Conservation (phyloP, 2,797 vertebrate species). For the Lepidocolaptes lacrymiger region DNA sequence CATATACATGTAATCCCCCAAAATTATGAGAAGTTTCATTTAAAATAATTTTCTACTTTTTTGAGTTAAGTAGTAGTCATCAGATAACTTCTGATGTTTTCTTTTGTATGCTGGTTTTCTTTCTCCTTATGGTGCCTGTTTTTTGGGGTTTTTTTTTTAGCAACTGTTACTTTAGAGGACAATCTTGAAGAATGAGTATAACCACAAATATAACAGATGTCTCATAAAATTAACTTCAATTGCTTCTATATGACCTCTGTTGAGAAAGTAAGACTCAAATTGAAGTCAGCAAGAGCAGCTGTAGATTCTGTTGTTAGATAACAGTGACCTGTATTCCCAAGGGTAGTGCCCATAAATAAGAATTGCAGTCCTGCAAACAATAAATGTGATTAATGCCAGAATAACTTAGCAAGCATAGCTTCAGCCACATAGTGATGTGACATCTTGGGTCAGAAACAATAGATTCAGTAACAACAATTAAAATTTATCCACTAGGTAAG, state of each 20-base stretch:
- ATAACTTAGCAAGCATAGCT: slow-evolving; percentile 72
- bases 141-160: slow-evolving; percentile 32
- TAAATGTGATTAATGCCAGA: slow-evolving; percentile 77
- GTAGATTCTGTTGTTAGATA: slow-evolving; percentile 70
- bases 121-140: background rate
- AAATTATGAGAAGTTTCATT: background rate
- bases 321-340: slow-evolving; percentile 74
- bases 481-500: slow-evolving; percentile 20
- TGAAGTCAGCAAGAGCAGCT: slow-evolving; percentile 71
- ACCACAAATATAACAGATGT: slow-evolving; percentile 76
- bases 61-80: background rate
- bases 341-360: slow-evolving; percentile 66
- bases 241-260: slow-evolving; percentile 76
- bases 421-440: slow-evolving; percentile 63
- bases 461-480: slow-evolving; percentile 45
- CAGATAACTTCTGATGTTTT: background rate
- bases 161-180: slow-evolving; percentile 65
- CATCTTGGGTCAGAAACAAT: slow-evolving; percentile 66
- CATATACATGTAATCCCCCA: background rate
- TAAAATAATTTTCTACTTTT: background rate
- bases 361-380: slow-evolving; percentile 66
- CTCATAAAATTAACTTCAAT: slow-evolving; percentile 79
- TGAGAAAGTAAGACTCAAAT: slow-evolving; percentile 70
- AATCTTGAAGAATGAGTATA: slow-evolving; percentile 70
- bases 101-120: background rate